phyloP scores from a whole-genome alignment of 2,797 vertebrate genomes.

The Agapornis canus region DNA sequence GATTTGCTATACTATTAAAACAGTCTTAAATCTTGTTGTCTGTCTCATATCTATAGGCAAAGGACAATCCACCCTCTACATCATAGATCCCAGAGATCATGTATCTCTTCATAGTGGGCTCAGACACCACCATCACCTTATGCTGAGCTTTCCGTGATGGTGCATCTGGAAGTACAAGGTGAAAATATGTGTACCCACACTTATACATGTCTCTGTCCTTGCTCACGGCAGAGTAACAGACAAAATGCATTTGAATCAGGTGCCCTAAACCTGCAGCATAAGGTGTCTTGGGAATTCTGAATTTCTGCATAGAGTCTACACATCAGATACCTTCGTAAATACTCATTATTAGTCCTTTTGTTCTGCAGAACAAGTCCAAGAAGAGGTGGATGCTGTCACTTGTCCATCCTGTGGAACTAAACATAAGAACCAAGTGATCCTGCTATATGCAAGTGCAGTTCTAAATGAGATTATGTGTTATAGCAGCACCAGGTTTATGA shows the following conservation, averaged over 20 bases:
- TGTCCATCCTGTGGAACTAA: constrained; percentile 40
- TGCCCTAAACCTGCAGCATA: background rate
- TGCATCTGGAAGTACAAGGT: background rate
- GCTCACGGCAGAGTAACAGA: background rate
- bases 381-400: constrained; percentile 77
- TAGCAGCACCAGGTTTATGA: constrained; percentile 72
- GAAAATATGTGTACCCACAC: background rate
- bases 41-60: background rate
- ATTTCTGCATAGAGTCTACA: background rate
- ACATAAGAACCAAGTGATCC: constrained; percentile 69
- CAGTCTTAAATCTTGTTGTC: background rate
- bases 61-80: background rate
- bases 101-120: background rate
- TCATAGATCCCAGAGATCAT: background rate
- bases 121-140: background rate
- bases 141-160: background rate
- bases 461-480: constrained; percentile 79
- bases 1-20: background rate
- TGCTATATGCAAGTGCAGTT: constrained; percentile 61
- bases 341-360: background rate
- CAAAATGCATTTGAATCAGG: background rate
- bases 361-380: constrained; percentile 70
- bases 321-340: background rate
- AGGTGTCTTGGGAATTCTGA: background rate
- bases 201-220: rapidly evolving